phyloP scores from a whole-genome alignment of 2,888 invertebrate genomes.

The Fragum sueziense region DNA sequence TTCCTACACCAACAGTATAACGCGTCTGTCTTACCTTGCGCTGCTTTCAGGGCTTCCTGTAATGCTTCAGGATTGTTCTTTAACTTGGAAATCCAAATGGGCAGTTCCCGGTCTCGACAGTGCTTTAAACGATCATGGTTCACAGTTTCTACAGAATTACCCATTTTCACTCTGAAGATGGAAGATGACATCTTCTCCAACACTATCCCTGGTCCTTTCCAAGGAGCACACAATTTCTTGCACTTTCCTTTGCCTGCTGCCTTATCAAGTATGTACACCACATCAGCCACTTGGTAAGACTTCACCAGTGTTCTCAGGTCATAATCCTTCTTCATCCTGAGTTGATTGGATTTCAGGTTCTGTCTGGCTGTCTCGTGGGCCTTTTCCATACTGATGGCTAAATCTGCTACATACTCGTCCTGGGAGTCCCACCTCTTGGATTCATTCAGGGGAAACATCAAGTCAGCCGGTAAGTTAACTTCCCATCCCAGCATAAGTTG shows the following conservation, averaged over 20 bases:
- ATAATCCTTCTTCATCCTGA: slow-evolving; percentile 29
- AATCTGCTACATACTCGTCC: slow-evolving; percentile 13
- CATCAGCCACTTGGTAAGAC: slow-evolving; percentile 29
- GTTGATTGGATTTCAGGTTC: slow-evolving; percentile 14
- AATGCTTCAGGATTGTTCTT: not conserved
- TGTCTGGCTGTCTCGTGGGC: slow-evolving; percentile 36
- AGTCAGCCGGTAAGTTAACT: slow-evolving; percentile 7
- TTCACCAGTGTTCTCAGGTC: slow-evolving; percentile 17
- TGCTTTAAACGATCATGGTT: slow-evolving; percentile 42
- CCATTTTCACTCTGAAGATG: slow-evolving; percentile 26
- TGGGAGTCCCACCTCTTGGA: not conserved
- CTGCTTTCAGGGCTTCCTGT: not conserved
- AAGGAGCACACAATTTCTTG: slow-evolving; percentile 33
- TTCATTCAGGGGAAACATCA: slow-evolving; percentile 3
- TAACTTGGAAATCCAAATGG: not conserved
- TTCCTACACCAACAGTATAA: slow-evolving; percentile 2
- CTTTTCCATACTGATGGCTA: not conserved
- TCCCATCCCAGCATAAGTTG: slow-evolving; percentile 1
- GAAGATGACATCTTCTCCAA: slow-evolving; percentile 27
- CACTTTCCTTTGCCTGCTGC: slow-evolving; percentile 22
- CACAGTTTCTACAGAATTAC: not conserved
- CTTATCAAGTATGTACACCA: slow-evolving; percentile 36
- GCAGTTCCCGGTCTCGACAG: slow-evolving; percentile 26
- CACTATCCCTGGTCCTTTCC: slow-evolving; percentile 47
- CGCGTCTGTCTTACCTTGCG: not conserved